Evolutionary conservation across 2,113 vertebrate species (phyloP).

Genomic region (Cavia porcellus): DNA sequence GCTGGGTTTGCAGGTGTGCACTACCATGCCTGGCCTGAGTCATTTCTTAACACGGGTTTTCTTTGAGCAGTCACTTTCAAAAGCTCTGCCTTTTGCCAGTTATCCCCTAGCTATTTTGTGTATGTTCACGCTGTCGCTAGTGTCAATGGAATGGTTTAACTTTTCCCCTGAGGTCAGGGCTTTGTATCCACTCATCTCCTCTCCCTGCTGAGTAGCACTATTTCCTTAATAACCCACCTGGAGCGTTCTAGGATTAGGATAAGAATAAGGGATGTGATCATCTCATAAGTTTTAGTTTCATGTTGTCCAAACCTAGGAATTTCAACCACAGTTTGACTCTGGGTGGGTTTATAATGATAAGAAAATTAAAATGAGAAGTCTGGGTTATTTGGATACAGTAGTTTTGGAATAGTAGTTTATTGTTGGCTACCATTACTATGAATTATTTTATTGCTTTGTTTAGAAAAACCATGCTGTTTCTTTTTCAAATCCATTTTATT

Average conservation of each 20-base stretch:
- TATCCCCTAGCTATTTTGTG: not conserved
- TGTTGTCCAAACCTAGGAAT: not conserved
- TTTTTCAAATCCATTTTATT: no score
- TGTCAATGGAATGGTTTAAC: not conserved
- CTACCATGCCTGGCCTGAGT: not conserved
- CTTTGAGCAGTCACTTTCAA: not conserved
- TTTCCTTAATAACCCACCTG: not conserved
- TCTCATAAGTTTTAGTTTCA: not conserved
- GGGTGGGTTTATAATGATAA: not conserved
- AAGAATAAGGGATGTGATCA: not conserved
- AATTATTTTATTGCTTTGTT: not conserved
- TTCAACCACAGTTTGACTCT: not conserved
- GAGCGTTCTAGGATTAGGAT: not conserved
- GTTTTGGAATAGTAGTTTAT: not conserved
- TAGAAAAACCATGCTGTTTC: not conserved
- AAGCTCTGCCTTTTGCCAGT: not conserved
- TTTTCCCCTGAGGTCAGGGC: rapidly evolving
- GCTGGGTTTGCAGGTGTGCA: not conserved
- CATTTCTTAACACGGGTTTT: not conserved
- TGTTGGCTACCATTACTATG: not conserved
- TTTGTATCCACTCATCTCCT: not conserved
- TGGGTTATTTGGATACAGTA: not conserved
- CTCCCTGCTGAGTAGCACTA: not conserved
- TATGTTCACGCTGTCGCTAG: not conserved
- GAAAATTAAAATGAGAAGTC: not conserved